Base-by-base conservation (phyloP, 2,113 vertebrate genomes). In the Girardinichthys multiradiatus region DNA sequence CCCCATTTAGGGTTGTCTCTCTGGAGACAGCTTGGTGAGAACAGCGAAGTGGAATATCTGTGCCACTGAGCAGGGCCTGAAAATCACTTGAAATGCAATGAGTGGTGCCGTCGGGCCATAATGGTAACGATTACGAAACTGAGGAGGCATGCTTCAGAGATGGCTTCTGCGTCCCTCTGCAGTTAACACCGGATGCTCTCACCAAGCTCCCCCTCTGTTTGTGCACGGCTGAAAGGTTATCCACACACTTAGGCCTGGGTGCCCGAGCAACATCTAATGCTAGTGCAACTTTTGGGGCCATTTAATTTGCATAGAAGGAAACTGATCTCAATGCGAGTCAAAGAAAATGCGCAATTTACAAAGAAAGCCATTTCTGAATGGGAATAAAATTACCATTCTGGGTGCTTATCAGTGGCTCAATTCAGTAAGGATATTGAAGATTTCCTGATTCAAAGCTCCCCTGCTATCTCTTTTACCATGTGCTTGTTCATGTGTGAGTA, bases 1-100 rank as follows among this genome's bases (percentile, higher is more conserved):
- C 48, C 45, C 65, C 79, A 87, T 87, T 88, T 83, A 83, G 87
- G 82, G 79, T 76, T 74, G 88, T 51, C 68, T 90, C 90, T 87
- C 90, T 6, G 71, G 90, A 88, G 92, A 90, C 88, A 83, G 80
- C 74, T 83, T 65, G 80, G 74, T 72, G 81, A 83, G 84, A 87
- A 90, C 88, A 89, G 75, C 79, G 89, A 91, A 87, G 89, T 92
- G 90, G 90, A 93, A 93, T 92, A 93, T 92, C 81, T 82, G 86
- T 90, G 90, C 86, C 90, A 90, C 81, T 90, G 87, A 90, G 79
- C 92, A 89, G 72, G 64, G 71, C 73, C 75, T 74, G 31, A 70
- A 79, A 87, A 78, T 79, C 75, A 62, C 78, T 86, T 76, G 59
- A 80, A 88, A 83, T 68, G 81, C 80, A 75, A 63, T 68, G 81